Base-by-base conservation (phyloP, 1,140 invertebrate genomes). In the Archivesica marissinica region DNA sequence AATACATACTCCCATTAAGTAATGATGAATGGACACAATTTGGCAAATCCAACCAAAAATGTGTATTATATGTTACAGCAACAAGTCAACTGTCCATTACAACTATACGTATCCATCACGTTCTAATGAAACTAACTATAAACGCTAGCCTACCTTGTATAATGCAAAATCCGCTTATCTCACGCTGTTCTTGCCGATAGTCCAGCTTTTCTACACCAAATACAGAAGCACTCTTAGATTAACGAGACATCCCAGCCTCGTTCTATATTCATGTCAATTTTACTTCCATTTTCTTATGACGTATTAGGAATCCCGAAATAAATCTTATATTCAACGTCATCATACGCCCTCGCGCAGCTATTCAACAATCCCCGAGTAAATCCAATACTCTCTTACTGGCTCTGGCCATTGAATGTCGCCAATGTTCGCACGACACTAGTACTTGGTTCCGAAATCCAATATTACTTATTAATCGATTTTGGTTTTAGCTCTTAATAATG, bases 201-300 rank as follows among this genome's bases (percentile, higher is more conserved):
- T n/a, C n/a, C n/a, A n/a, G n/a, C n/a, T n/a, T n/a, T n/a, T n/a
- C n/a, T n/a, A n/a, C n/a, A n/a, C 38, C 9, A 35, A 33, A 64
- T 4, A 6, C 11, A 64, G 23, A 52, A 64, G 33, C 50, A 52
- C 59, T 17, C 47, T 72, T 38, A 72, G 47, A 9, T 25, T 41
- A 41, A 50, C 30, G 38, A 50, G 68, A 50, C 15, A 30, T 23
- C n/a, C 68, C 39, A 72, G 68, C 39, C 68, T 72, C 68, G 33
- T 38, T 72, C 47, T 30, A 47, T 38, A 72, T 44, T 72, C 68
- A 72, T 47, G 25, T 50, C 68, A 72, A 41, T 72, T 72, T 72
- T n/a, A 72, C 11, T 47, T 23, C 38, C 68, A 72, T 72, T 68
- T 17, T 23, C 23, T 41, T 72, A 25, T 72, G 38, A 72, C 68